Percentiles rank a stretch among this genome's conserved stretches.
phyloP scores from a whole-genome alignment of 1,140 invertebrate species.

The Zaprionus africanus region DNA sequence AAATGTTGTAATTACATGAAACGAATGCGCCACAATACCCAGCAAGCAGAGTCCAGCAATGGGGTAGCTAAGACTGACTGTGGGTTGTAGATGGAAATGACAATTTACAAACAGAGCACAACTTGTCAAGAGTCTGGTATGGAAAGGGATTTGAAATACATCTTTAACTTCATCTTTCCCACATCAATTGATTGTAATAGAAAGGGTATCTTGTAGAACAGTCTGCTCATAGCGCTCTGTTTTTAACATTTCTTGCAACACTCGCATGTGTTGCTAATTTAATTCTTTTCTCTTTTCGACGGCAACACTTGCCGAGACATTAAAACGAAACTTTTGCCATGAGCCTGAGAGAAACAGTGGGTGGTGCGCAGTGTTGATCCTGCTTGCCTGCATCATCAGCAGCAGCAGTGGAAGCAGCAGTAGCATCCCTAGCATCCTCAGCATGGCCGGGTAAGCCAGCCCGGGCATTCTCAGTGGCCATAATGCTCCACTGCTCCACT shows the following conservation, averaged over 20 bases:
- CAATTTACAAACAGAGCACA: too few relatives aligned
- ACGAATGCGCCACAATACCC: not conserved
- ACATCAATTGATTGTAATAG: not conserved
- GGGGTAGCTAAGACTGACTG: not conserved
- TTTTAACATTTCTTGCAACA: constrained; percentile 26
- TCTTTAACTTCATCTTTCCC: too few relatives aligned
- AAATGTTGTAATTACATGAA: constrained; percentile 67
- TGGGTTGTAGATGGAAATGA: too few relatives aligned
- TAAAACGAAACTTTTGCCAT: constrained; percentile 70
- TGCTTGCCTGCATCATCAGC: constrained; percentile 25
- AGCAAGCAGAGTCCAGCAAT: not conserved
- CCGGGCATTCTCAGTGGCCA: constrained; percentile 32
- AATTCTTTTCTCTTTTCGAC: constrained; percentile 44
- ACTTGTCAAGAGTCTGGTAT: too few relatives aligned
- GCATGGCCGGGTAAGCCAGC: not conserved
- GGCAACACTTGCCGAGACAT: constrained; percentile 53
- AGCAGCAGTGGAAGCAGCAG: not conserved
- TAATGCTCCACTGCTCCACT: constrained; percentile 27
- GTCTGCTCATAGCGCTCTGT: not conserved
- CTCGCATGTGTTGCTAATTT: constrained; percentile 77
- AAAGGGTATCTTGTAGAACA: not conserved
- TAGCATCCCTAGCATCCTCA: constrained; percentile 2
- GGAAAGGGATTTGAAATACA: too few relatives aligned
- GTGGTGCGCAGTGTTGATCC: not conserved
- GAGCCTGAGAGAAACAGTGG: not conserved